Conservation (phyloP, 1,140 invertebrate species). For the Paramacrobiotus metropolitanus region DNA sequence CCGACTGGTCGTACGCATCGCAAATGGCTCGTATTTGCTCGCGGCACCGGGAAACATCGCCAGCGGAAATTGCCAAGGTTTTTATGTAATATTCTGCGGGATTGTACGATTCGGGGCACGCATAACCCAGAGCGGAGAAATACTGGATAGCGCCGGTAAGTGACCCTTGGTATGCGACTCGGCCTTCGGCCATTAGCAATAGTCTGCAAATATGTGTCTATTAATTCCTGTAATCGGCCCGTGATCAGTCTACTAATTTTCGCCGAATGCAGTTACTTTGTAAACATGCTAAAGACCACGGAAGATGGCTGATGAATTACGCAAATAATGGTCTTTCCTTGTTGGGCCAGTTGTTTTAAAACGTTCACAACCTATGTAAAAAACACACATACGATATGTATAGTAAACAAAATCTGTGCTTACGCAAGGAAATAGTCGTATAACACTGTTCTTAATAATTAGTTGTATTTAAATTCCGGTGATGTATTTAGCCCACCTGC, state of each 20-base stretch:
- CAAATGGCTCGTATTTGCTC: constrained; percentile 40
- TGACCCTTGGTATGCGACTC: constrained; percentile 16
- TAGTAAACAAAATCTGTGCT: not conserved
- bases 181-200: constrained; percentile 9
- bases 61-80: not conserved
- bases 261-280: too few species aligned
- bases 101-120: not conserved
- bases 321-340: constrained; percentile 49
- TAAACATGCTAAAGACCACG: constrained; percentile 34
- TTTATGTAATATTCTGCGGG: not conserved
- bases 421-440: too few species aligned
- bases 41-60: not conserved
- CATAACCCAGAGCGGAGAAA: constrained; percentile 11
- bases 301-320: constrained; percentile 28
- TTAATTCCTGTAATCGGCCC: not conserved
- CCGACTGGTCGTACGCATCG: constrained; percentile 38
- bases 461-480: not conserved
- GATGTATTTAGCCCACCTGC: not conserved
- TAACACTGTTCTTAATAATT: too few species aligned
- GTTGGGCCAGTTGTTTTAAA: constrained; percentile 32
- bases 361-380: constrained; percentile 36
- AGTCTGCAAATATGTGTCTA: constrained; percentile 9
- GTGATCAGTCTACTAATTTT: not conserved
- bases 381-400: not conserved
- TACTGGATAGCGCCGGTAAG: constrained; percentile 14